phyloP scores from a whole-genome alignment of 2,888 invertebrate species.

The Bhutanitis thaidina region DNA sequence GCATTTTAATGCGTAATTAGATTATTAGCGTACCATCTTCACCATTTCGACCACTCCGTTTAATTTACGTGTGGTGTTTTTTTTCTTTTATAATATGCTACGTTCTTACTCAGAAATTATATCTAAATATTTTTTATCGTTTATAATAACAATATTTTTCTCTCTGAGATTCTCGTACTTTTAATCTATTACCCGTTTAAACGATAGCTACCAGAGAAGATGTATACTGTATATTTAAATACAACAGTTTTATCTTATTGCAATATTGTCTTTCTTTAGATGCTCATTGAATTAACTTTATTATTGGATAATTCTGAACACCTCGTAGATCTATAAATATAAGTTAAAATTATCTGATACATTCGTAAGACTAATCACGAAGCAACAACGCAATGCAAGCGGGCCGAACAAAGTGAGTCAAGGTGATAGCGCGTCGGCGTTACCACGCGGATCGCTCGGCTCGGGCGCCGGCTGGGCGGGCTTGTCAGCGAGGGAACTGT shows the following conservation, averaged over 20 bases:
- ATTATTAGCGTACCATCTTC: conserved; percentile 14
- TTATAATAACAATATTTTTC: too few species aligned
- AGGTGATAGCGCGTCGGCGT: conserved; percentile 67
- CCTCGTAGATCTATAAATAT: too few species aligned
- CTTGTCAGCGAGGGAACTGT: not conserved
- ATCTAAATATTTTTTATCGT: too few species aligned
- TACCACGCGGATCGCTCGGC: conserved; percentile 62
- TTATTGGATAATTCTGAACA: too few species aligned
- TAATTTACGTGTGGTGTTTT: not conserved
- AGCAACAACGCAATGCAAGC: conserved; percentile 59
- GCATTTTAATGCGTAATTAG: conserved; percentile 16
- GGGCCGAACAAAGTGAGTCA: conserved; percentile 71
- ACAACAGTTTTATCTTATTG: too few species aligned
- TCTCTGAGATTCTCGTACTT: too few species aligned
- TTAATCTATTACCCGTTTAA: too few species aligned
- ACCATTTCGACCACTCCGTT: conserved; percentile 1
- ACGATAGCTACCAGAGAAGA: too few species aligned
- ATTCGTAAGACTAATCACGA: conserved; percentile 54
- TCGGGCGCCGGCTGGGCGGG: conserved; percentile 8
- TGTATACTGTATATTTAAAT: too few species aligned
- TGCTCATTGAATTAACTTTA: too few species aligned
- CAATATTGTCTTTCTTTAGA: too few species aligned
- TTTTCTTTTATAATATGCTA: conserved; percentile 10
- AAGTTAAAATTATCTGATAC: not conserved
- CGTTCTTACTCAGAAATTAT: too few species aligned